Evolutionary conservation across 30 jellyfish, hydroid and myxozoan genomes (phyloP).

Genomic region (Aurelia sp.): DNA sequence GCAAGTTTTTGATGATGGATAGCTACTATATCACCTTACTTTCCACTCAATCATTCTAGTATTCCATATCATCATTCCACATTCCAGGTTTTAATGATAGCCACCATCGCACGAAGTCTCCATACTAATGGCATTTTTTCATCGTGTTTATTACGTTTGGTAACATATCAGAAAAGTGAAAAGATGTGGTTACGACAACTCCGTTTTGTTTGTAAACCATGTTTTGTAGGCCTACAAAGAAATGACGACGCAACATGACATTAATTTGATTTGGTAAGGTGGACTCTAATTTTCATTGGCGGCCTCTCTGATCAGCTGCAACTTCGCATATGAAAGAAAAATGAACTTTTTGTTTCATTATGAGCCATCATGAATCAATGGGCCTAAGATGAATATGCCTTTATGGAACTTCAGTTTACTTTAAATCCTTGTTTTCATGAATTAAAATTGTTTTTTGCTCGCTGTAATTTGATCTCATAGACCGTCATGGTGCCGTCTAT

Average conservation of each 20-base stretch:
- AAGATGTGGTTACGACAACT: background rate
- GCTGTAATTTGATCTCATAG: too few relatives aligned
- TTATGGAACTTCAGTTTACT: too few relatives aligned
- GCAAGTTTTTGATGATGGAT: too few relatives aligned
- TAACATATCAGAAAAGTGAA: background rate
- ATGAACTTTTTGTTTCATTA: background rate
- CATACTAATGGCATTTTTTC: too few relatives aligned
- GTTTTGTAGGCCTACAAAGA: conserved; percentile 5
- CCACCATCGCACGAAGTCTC: too few relatives aligned
- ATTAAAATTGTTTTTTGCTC: too few relatives aligned
- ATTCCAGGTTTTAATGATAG: too few relatives aligned
- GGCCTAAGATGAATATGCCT: background rate
- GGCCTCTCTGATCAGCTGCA: background rate
- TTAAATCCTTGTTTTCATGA: too few relatives aligned
- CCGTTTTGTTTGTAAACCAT: conserved; percentile 5
- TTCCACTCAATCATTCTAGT: too few relatives aligned
- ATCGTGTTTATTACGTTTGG: background rate
- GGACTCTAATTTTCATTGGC: background rate
- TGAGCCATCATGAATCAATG: background rate
- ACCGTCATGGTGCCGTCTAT: too few relatives aligned
- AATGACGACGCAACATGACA: background rate
- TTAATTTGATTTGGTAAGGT: background rate
- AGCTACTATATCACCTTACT: too few relatives aligned
- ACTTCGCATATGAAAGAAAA: background rate
- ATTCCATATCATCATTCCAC: too few relatives aligned